Conservation (phyloP, 2,888 invertebrate genomes). For the Criorhina ranunculi region DNA sequence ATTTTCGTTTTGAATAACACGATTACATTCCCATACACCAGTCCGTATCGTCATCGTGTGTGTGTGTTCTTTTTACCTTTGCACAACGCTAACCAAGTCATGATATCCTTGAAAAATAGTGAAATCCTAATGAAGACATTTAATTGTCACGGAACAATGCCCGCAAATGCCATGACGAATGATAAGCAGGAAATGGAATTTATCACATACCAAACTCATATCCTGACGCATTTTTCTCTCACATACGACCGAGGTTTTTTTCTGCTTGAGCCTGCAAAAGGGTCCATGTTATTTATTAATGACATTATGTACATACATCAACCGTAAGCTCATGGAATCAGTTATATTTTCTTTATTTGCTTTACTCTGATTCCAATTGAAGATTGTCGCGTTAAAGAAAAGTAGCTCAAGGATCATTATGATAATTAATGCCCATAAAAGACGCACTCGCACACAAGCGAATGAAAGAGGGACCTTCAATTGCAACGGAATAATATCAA, state of each 20-base stretch:
- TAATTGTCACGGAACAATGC: conserved; percentile 77
- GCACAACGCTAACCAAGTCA: conserved; percentile 16
- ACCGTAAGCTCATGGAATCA: conserved; percentile 55
- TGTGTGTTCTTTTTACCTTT: conserved; percentile 53
- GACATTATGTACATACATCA: conserved; percentile 71
- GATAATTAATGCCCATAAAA: conserved; percentile 73
- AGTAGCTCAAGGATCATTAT: conserved; percentile 74
- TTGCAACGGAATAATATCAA: conserved; percentile 15
- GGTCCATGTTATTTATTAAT: conserved; percentile 70
- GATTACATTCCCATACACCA: conserved; percentile 64
- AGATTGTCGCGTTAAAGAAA: conserved; percentile 49
- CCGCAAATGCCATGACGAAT: conserved; percentile 77
- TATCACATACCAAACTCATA: conserved; percentile 63
- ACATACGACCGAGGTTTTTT: background rate
- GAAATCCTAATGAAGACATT: conserved; percentile 78
- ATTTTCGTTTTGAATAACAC: conserved; percentile 74
- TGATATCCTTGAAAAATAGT: conserved; percentile 48
- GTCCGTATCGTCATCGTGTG: background rate
- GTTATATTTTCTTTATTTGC: conserved; percentile 58
- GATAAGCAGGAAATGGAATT: conserved; percentile 77
- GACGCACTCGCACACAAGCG: conserved; percentile 29
- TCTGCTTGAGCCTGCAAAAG: conserved; percentile 32
- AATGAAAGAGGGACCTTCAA: conserved; percentile 6
- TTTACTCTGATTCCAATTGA: conserved; percentile 76
- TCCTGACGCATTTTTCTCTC: conserved; percentile 46